phyloP scores from a whole-genome alignment of 2,113 vertebrate species.

The Nothobranchius kuhntae region DNA sequence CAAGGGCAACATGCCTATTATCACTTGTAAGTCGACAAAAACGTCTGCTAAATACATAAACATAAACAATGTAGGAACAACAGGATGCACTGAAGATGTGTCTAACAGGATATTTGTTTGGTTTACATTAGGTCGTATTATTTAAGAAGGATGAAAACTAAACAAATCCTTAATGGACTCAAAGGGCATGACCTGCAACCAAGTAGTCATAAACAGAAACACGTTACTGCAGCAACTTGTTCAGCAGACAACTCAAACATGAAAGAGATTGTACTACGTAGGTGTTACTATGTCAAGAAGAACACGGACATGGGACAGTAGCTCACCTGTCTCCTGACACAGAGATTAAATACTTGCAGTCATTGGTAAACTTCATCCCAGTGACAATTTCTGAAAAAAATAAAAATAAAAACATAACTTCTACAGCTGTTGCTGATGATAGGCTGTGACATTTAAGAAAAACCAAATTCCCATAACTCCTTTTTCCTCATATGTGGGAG shows the following conservation, averaged over 20 bases:
- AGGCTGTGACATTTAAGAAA: too few relatives aligned
- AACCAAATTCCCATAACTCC: too few relatives aligned
- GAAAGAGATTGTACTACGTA: too few relatives aligned
- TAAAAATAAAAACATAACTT: not conserved
- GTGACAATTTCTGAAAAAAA: slow-evolving; percentile 89
- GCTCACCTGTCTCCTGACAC: slow-evolving; percentile 96
- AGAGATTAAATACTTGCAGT: slow-evolving; percentile 94
- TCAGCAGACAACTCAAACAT: too few relatives aligned
- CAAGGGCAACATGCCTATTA: too few relatives aligned
- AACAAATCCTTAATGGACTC: not conserved
- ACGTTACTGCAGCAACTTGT: not conserved
- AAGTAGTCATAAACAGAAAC: not conserved
- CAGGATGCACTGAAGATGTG: not conserved
- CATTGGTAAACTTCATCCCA: slow-evolving; percentile 94
- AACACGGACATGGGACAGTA: not conserved
- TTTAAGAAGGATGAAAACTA: not conserved
- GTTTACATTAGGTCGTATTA: not conserved
- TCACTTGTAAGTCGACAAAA: too few relatives aligned
- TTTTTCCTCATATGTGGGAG: too few relatives aligned
- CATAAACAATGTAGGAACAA: not conserved
- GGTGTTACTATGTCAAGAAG: too few relatives aligned
- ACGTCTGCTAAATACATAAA: too few relatives aligned
- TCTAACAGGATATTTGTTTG: not conserved
- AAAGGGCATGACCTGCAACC: not conserved
- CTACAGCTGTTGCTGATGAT: too few relatives aligned